Base-by-base conservation (phyloP, 1,140 invertebrate genomes). In the Eurosta solidaginis region DNA sequence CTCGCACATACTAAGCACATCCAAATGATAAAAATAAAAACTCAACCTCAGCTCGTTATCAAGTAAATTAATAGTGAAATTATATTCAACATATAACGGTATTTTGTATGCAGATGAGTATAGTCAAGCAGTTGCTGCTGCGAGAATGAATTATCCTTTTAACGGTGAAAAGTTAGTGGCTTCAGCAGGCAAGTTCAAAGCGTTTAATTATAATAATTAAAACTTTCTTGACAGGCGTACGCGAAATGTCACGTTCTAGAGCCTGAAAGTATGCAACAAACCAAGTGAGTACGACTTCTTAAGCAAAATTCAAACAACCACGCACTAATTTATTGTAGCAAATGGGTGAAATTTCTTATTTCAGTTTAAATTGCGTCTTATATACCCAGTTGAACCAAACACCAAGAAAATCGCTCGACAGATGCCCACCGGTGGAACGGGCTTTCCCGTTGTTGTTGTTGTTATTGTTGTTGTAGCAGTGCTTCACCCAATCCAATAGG, bases 131-230 rank as follows among this genome's bases (percentile, higher is more conserved):
- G 22, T 9, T 40, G 52, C 17, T 20, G 14, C 22, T 33, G 22
- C 7, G 17, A 78, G 59, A 10, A 27, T 22, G 27, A 14, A 52
- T 36, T 54, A 73, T 54, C n/a, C 40, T 9, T 49, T 75, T 44
- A 33, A 25, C 52, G 27, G 47, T 40, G 47, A 74, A 79, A 54
- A 77, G 74, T 73, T 76, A 49, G 52, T 54, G 42, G 44, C 78
- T 76, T 44, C 17, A 77, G 76, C 33, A 2, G 33, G 2, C n/a
- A 79, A 79, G 78, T 79, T 79, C 74, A 76, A 77, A 79, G 78
- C 59, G 68, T 75, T 79, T 79, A 79, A 79, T 79, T 79, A 79
- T 79, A 79, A 79, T 79, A 79, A 79, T 79, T 79, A 79, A 79
- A 79, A 79, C 59, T 75, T 79, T 79, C 47, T 12, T 75, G 52